Percentiles rank a stretch among this genome's conserved stretches.
phyloP scores from a whole-genome alignment of 2,113 vertebrate species.

The Terrapene triunguis region DNA sequence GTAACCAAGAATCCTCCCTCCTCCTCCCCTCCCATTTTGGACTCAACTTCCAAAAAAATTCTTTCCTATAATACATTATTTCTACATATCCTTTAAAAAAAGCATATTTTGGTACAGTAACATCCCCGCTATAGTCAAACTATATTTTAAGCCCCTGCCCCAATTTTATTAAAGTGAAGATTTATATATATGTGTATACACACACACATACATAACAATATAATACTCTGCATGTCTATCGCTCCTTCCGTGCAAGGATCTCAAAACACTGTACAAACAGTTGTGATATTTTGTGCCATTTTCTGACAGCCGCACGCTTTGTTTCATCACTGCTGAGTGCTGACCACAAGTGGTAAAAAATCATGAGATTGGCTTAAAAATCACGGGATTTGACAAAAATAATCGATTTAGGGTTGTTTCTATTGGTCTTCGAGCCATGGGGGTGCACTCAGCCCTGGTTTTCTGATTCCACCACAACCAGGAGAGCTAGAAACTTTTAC shows the following conservation, averaged over 20 bases:
- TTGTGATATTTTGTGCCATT: neutral
- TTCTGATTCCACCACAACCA: neutral
- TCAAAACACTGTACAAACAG: neutral
- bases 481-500: neutral
- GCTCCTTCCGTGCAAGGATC: neutral
- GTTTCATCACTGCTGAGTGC: no score
- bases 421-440: neutral
- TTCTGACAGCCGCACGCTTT: neutral
- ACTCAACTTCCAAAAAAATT: no score
- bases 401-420: neutral
- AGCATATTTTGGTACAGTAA: no score
- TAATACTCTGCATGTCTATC: neutral
- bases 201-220: no score
- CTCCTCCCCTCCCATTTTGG: no score
- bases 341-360: neutral
- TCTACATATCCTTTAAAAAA: no score
- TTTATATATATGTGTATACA: no score
- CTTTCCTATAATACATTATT: no score
- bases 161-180: no score
- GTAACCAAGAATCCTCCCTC: no score
- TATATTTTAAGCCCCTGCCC: no score
- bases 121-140: no score
- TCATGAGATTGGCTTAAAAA: neutral
- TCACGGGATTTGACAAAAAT: neutral
- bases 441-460: neutral